Evolutionary conservation across 2,113 vertebrate genomes (phyloP).

Genomic region (Lynx canadensis): DNA sequence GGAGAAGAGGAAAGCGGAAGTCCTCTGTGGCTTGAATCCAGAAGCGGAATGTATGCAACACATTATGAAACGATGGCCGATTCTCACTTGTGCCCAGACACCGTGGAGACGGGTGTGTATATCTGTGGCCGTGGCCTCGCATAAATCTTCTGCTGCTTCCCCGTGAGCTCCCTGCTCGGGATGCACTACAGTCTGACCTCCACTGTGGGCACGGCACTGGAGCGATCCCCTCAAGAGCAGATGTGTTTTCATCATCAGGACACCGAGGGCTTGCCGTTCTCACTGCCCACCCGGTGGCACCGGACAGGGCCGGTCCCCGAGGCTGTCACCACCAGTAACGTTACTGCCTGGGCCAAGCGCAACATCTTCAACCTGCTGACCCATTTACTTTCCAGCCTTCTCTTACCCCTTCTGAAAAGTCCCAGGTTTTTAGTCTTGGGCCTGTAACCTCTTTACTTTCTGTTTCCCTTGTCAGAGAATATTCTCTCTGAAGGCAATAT

Average conservation of each 20-base stretch:
- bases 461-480: neutral
- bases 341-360: neutral
- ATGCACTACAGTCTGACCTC: neutral
- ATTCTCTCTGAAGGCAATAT: neutral
- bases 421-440: neutral
- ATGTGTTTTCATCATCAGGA: neutral
- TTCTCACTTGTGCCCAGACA: neutral
- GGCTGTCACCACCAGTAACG: neutral
- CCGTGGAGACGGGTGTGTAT: neutral
- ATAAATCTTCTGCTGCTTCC: neutral
- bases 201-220: neutral
- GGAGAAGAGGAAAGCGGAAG: neutral
- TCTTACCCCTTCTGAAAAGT: neutral
- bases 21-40: neutral
- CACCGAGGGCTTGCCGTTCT: neutral
- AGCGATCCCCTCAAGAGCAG: neutral
- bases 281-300: neutral
- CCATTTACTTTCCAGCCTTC: neutral
- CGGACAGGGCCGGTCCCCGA: rapidly evolving
- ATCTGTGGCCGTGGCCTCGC: neutral
- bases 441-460: neutral
- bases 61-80: neutral
- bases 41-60: neutral
- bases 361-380: neutral
- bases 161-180: neutral